These are phyloP conservation scores for Linnaemya vulpina DNA, from an alignment of 2,888 invertebrate genomes.

Conservation along the genomic window DNA sequence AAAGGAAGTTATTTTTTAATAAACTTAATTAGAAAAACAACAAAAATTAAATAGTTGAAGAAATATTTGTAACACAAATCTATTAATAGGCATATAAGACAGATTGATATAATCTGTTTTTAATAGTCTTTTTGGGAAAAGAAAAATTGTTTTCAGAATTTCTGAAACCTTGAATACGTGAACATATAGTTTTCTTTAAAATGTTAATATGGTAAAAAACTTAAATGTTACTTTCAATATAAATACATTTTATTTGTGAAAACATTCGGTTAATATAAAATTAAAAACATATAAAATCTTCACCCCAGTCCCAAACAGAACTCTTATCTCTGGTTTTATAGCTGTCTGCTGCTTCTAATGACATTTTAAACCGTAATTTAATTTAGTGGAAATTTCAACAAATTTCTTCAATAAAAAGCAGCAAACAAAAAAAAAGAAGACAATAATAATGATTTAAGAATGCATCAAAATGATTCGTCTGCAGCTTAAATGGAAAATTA, in stretches of 20 bases:
- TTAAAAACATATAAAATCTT: not conserved
- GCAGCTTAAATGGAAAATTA: slow-evolving; percentile 23
- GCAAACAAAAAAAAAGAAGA: no score
- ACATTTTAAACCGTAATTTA: slow-evolving; percentile 20
- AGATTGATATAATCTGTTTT: no score
- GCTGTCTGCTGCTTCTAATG: not conserved
- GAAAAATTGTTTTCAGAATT: no score
- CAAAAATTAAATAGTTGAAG: no score
- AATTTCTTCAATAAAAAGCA: not conserved
- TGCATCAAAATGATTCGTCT: not conserved
- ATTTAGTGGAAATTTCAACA: slow-evolving; percentile 21
- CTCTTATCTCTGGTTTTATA: not conserved
- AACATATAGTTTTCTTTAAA: no score
- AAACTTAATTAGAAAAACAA: no score
- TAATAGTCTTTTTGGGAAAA: no score
- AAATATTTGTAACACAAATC: no score
- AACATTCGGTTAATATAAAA: not conserved
- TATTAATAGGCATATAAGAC: no score
- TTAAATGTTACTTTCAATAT: not conserved
- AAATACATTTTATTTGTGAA: not conserved
- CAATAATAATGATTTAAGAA: not conserved
- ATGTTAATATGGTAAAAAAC: not conserved
- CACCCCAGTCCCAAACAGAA: not conserved
- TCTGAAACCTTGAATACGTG: no score
- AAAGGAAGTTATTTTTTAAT: no score